A percentile compares a stretch with the other conserved stretches of the same genome.
Conservation (phyloP, 2,888 invertebrate species). For the Tetheella fluctuosa region DNA sequence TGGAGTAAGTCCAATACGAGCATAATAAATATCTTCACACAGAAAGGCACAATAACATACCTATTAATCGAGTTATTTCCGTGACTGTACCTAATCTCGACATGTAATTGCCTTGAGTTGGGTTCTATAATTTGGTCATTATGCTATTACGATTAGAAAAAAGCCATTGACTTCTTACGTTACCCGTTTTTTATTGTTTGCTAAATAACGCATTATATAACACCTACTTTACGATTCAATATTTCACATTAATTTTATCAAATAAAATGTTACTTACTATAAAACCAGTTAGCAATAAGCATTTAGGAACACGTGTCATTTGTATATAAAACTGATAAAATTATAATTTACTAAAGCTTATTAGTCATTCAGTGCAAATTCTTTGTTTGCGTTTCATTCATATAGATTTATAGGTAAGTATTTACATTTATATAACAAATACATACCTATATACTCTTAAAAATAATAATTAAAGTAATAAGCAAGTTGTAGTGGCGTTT, state of each 20-base stretch:
- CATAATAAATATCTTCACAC: background rate
- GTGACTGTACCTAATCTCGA: slow-evolving; percentile 18
- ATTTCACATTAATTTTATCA: too few relatives aligned
- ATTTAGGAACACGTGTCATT: background rate
- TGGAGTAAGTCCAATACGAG: background rate
- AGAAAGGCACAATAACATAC: slow-evolving; percentile 18
- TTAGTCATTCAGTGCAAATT: background rate
- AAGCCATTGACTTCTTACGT: slow-evolving; percentile 20
- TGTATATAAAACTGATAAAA: background rate
- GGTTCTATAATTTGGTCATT: slow-evolving; percentile 24
- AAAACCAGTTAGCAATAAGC: background rate
- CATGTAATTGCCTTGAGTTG: slow-evolving; percentile 28
- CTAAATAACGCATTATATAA: background rate
- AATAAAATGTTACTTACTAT: too few relatives aligned
- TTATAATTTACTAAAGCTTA: background rate
- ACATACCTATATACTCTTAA: too few relatives aligned
- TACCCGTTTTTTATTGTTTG: background rate
- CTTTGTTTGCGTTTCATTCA: background rate
- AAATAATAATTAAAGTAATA: too few relatives aligned
- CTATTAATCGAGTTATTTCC: slow-evolving; percentile 22
- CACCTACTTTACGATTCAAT: background rate
- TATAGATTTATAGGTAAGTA: too few relatives aligned
- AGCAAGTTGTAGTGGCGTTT: too few relatives aligned
- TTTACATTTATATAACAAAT: too few relatives aligned
- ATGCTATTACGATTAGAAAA: slow-evolving; percentile 22